A percentile compares a stretch with the other conserved stretches of the same genome.
phyloP scores from a whole-genome alignment of 2,888 invertebrate genomes.

The Pyrrhia umbra region DNA sequence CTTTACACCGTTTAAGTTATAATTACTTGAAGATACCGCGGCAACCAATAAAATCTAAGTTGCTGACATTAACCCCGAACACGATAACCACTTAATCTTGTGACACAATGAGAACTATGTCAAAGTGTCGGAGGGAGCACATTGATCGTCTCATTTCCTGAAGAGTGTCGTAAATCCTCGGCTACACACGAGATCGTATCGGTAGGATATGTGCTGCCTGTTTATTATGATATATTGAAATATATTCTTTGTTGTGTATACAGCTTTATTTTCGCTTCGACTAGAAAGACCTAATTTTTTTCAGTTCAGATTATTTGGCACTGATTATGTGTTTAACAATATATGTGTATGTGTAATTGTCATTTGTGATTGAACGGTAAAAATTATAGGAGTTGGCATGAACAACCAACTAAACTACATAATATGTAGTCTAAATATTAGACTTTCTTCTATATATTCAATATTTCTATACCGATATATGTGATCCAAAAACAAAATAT shows the following conservation, averaged over 20 bases:
- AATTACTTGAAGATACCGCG: conserved; percentile 46
- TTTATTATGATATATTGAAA: conserved; percentile 43
- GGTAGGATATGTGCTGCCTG: conserved; percentile 28
- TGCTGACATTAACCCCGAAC: conserved; percentile 37
- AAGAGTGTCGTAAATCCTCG: conserved; percentile 72
- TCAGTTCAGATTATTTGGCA: background rate
- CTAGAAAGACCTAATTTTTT: conserved; percentile 19
- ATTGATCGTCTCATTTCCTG: conserved; percentile 72
- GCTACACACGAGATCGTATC: conserved; percentile 67
- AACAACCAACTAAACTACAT: too few species aligned
- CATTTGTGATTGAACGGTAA: too few species aligned
- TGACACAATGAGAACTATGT: conserved; percentile 70
- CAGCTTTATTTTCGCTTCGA: conserved; percentile 30
- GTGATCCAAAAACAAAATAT: too few species aligned
- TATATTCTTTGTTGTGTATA: conserved; percentile 38
- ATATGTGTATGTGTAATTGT: too few species aligned
- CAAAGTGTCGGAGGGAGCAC: conserved; percentile 57
- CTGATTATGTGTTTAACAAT: conserved; percentile 25
- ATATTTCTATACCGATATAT: too few species aligned
- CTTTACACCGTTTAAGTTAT: conserved; percentile 33
- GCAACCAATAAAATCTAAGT: conserved; percentile 55
- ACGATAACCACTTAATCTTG: conserved; percentile 55
- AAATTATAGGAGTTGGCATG: too few species aligned
- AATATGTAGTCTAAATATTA: too few species aligned
- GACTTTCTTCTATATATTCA: too few species aligned